Evolutionary conservation across 2,888 invertebrate genomes (phyloP).

Genomic region (Ptychoptera contaminata): DNA sequence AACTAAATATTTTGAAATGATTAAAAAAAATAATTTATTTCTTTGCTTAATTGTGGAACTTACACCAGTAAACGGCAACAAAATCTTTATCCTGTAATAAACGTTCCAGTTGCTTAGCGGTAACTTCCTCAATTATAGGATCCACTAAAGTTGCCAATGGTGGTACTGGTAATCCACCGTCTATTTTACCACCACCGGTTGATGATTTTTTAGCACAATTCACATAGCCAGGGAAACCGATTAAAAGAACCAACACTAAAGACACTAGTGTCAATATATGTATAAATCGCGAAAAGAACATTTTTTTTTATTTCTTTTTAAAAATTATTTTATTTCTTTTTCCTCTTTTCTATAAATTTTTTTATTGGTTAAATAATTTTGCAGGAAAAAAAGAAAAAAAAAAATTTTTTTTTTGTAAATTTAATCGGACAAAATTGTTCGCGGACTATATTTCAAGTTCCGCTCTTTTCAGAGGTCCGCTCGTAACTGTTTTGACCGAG

Average conservation of each 20-base stretch:
- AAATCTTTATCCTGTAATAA: constrained; percentile 82
- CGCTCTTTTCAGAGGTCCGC: constrained; percentile 34
- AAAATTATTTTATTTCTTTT: background rate
- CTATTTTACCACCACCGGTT: constrained; percentile 12
- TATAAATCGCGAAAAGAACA: constrained; percentile 32
- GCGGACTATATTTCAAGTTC: constrained; percentile 31
- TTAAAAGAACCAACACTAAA: constrained; percentile 24
- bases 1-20: no score
- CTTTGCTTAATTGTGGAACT: constrained; percentile 36
- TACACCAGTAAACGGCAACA: constrained; percentile 94
- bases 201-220: constrained; percentile 28
- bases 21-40: background rate
- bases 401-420: background rate
- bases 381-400: constrained; percentile 1
- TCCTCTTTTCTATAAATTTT: no score
- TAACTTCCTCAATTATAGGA: constrained; percentile 84
- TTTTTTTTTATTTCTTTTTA: constrained; percentile 5
- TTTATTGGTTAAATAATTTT: no score
- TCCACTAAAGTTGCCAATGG: constrained; percentile 35
- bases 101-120: constrained; percentile 80
- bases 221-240: constrained; percentile 29
- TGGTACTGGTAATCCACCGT: constrained; percentile 24
- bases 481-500: constrained; percentile 25
- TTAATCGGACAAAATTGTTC: constrained; percentile 18
- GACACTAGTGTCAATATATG: constrained; percentile 27